phyloP scores from a whole-genome alignment of 2,113 vertebrate species.

The Garra rufa region DNA sequence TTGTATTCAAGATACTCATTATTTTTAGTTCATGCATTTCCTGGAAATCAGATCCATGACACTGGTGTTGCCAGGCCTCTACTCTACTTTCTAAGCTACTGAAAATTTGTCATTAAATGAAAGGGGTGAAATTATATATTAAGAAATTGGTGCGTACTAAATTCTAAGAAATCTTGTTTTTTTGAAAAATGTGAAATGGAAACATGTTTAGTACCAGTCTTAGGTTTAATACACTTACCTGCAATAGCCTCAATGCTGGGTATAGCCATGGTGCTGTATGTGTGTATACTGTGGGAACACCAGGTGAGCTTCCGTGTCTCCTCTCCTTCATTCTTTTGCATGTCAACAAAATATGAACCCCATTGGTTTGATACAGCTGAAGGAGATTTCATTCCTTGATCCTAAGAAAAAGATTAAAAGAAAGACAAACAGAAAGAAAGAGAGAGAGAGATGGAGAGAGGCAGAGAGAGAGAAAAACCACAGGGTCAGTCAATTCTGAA shows the following conservation, averaged over 20 bases:
- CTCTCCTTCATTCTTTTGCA: slow-evolving; percentile 74
- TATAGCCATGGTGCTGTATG: slow-evolving; percentile 92
- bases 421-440: neutral
- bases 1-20: no score
- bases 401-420: slow-evolving; percentile 68
- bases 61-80: no score
- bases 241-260: slow-evolving; percentile 92
- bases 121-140: no score
- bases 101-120: no score
- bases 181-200: neutral
- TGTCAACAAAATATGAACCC: slow-evolving; percentile 93
- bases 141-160: no score
- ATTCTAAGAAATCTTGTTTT: neutral
- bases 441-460: slow-evolving; percentile 20
- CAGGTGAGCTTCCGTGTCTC: slow-evolving; percentile 81
- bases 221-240: slow-evolving; percentile 75
- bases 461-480: slow-evolving; percentile 1
- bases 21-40: no score
- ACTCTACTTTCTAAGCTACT: no score
- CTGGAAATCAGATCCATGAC: no score
- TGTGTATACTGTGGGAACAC: slow-evolving; percentile 88
- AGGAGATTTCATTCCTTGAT: slow-evolving; percentile 78
- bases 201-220: neutral
- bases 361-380: slow-evolving; percentile 85
- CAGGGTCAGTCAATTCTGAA: neutral